Evolutionary conservation across 2,888 invertebrate genomes (phyloP), one percentile per base, ranked within the genome.

Genomic region (Nemotelus nigrinus): DNA sequence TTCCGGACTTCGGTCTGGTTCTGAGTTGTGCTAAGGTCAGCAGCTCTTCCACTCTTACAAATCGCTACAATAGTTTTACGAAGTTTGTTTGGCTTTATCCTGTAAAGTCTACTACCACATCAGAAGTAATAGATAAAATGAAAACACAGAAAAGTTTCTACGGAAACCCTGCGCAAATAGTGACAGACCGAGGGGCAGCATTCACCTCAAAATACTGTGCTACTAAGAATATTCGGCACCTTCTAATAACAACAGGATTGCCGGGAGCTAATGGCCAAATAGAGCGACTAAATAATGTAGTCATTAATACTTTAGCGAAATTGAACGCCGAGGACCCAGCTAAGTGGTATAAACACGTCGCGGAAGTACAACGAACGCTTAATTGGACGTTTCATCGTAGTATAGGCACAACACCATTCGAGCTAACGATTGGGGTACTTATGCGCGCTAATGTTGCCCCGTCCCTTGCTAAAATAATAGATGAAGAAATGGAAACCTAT

Each of bases 181-280:
- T 86, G 2, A 82, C 83, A 0, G 84, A 86, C 72, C 80, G 81
- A 79, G 84, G 84, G 3, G 80, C 83, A 3, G 85, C 86, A 3
- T 86, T 86, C 77, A 85, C 83, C 0, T 82, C 84, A 1, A 68
- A 83, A 0, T 85, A 84, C 78, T 85, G 86, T 76, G 10, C 80
- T 44, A 80, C 81, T 0, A 83, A 86, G 70, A 72, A 74, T 0
- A 85, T 86, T 47, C 53, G 83, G 47, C 84, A 84, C 72, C 48
- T 80, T 0, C 43, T 63, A 3, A 84, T 84, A 4, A 79, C 79
- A 6, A 80, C 78, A 6, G 81, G 84, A 6, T 75, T 85, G 3
- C 84, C 86, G 25, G 63, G 85, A 60, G 83, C 83, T 3, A 85
- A 86, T 77, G 85, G 85, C 0, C 85, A 86, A 76, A 83, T 83